Evolutionary conservation across 1,140 invertebrate genomes (phyloP), one percentile per base, ranked within the genome.

Genomic region (Bombus difficillimus): DNA sequence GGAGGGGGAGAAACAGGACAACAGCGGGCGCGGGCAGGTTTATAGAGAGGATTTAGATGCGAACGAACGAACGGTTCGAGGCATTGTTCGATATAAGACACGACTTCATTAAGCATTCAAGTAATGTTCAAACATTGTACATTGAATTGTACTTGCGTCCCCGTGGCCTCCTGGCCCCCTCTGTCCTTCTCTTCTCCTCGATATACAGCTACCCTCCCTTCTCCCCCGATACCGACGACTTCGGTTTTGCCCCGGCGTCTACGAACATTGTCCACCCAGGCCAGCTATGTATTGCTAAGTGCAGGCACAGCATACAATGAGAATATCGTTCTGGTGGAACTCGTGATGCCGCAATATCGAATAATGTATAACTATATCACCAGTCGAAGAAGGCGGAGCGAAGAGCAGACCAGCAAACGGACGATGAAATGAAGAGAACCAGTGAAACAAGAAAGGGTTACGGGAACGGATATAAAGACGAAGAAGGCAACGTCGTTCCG

Each of bases 81-180:
- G 92, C 93, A 93, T 95, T 94, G 93, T 94, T 94, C 92, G 93
- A 93, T 93, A 94, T 92, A 94, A 93, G 91, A 93, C 91, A 94
- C 91, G 93, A 94, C 93, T 93, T 94, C 92, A 93, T 95, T 94
- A 93, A 92, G 93, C 91, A 94, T 95, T 94, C 93, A 92, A 93
- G 92, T 93, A 94, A 94, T 94, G 93, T 93, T 93, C 93, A 91
- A 93, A 94, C 93, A 92, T 91, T 92, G 92, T 92, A 92, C 91
- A 90, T 91, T 88, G 91, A 90, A 92, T 93, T 88, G 91, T 91
- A 91, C 85, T 86, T 74, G 90, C 84, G 89, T 88, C 80, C 84
- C 68, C 78, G 81, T 81, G 88, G 43, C 73, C 80, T 39, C 64
- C 73, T 71, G 37, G 25, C 15, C 66, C 66, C 53, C 39, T 32